A percentile compares a stretch with the other conserved stretches of the same genome.
Evolutionary conservation across 2,113 vertebrate species (phyloP).

Genomic region (Struthidea cinerea): DNA sequence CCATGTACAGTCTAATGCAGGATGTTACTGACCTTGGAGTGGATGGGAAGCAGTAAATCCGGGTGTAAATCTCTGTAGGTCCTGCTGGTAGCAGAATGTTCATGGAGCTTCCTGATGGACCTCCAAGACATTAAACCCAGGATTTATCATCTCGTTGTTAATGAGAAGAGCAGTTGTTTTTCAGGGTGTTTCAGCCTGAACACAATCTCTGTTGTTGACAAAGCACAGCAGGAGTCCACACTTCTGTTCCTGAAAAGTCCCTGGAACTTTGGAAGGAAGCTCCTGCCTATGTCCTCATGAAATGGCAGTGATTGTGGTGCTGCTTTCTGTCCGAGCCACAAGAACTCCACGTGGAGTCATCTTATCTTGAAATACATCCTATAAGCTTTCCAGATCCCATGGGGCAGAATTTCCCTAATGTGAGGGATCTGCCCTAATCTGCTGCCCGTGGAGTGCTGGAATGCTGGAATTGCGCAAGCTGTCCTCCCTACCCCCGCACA

Average conservation of each 20-base stretch:
- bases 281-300: accelerated
- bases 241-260: neutral
- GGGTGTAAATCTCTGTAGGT: neutral
- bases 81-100: neutral
- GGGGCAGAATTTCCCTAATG: neutral
- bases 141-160: neutral
- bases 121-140: neutral
- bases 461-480: neutral
- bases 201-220: neutral
- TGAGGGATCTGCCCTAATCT: neutral
- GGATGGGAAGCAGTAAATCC: neutral
- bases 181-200: neutral
- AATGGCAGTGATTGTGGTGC: neutral
- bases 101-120: neutral
- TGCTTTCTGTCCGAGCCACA: neutral
- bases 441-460: neutral
- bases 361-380: neutral
- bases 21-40: neutral
- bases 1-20: neutral
- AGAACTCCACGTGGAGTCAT: neutral
- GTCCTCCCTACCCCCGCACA: neutral
- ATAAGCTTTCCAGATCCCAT: neutral
- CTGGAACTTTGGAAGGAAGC: neutral
- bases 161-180: neutral
- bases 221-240: neutral